These are phyloP conservation scores for Periophthalmus modestus DNA, from an alignment of 2,113 vertebrate genomes.

Conservation along the genomic window DNA sequence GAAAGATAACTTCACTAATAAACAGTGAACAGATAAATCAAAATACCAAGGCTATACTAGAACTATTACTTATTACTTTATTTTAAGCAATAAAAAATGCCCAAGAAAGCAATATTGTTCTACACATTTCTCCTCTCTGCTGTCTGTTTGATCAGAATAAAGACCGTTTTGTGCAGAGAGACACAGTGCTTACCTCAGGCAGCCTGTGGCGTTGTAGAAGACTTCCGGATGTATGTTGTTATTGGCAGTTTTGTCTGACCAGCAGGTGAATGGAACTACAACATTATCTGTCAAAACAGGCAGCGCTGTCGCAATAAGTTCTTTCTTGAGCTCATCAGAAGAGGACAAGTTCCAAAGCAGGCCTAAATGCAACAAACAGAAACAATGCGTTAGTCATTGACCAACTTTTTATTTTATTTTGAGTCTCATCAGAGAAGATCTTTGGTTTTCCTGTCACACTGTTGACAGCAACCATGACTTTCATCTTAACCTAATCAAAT, in stretches of 20 bases:
- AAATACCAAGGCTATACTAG: neutral
- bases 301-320: constrained; percentile 82
- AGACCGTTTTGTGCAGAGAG: neutral
- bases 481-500: neutral
- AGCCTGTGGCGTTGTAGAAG: constrained; percentile 89
- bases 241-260: constrained; percentile 71
- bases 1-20: too few species aligned
- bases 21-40: neutral
- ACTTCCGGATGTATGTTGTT: constrained; percentile 84
- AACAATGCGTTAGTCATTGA: neutral
- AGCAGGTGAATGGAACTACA: constrained; percentile 85
- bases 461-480: neutral
- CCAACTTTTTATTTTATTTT: neutral
- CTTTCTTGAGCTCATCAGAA: constrained; percentile 82
- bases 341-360: constrained; percentile 96
- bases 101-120: neutral
- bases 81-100: neutral
- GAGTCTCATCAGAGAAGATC: neutral
- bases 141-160: neutral
- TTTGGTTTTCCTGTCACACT: neutral
- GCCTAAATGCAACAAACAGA: constrained; percentile 64
- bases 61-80: neutral
- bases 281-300: constrained; percentile 85
- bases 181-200: constrained; percentile 82
- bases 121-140: neutral